Evolutionary conservation across 2,113 vertebrate species (phyloP), one percentile per base, ranked within the genome.

Genomic region (Ploceus nigricollis): DNA sequence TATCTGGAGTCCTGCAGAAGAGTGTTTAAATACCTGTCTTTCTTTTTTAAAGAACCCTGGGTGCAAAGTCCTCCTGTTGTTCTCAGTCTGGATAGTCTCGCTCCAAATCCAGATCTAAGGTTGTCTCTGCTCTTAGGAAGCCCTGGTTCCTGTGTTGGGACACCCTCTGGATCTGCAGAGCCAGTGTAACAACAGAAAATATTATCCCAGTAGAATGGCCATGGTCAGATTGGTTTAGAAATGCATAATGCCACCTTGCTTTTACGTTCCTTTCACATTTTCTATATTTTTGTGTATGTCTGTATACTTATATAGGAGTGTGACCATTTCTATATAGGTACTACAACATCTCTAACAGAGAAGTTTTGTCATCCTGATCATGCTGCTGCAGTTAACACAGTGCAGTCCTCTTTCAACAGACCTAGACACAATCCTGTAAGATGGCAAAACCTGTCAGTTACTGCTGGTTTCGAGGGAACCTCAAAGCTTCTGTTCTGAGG

Each of bases 231-330:
- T 22, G 2, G 12, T 82, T n/a, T 82, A 58, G 89, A 35, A 90
- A 50, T 37, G 22, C 47, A 24, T n/a, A 15, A 35, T 48, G 19
- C 0, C 31, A 48, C 5, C 12, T 33, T 20, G 7, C 5, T 70
- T 87, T 95, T 65, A 30, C 23, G 51, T 77, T 56, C 12, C 4
- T 82, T 90, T 77, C 37, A 51, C 45, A 44, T 60, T 44, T 76
- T 12, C 24, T 84, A 3, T 48, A 45, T 31, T 19, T 27, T 8
- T 15, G 1, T 61, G 5, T 45, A 10, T 0, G 0, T 13, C 7
- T 45, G 10, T 40, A 37, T 35, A 53, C n/a, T 51, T 82, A 15
- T 4, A 58, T 2, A 3, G 25, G 19, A 48, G 27, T 18, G 10
- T 40, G 56, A 44, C 15, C 2, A 23, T 31, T 86, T 88, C 28